Evolutionary conservation across 2,797 vertebrate species (phyloP).

Genomic region (Spinus pinus): DNA sequence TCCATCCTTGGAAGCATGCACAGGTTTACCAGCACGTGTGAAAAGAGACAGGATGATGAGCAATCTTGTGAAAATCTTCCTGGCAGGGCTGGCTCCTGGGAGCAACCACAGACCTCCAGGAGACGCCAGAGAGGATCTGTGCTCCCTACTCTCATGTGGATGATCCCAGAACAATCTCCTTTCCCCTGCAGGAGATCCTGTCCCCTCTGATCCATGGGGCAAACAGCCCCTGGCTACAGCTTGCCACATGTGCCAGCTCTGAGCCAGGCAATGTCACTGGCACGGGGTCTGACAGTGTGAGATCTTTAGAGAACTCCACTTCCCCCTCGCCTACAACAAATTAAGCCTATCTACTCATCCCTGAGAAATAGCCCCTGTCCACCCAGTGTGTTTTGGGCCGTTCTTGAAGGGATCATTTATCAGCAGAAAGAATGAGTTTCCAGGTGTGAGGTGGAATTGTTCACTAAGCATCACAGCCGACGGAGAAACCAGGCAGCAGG

Average conservation of each 20-base stretch:
- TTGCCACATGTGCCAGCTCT: not conserved
- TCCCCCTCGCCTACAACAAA: fast-evolving
- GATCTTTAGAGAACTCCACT: not conserved
- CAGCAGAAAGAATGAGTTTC: not conserved
- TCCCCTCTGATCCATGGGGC: fast-evolving
- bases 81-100: not conserved
- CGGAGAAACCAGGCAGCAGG: not conserved
- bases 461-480: not conserved
- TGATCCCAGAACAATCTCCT: not conserved
- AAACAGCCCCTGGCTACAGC: not conserved
- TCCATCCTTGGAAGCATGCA: not conserved
- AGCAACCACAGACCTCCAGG: fast-evolving
- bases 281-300: fast-evolving
- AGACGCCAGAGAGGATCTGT: not conserved
- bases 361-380: not conserved
- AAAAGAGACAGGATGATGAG: not conserved
- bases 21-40: not conserved
- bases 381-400: fast-evolving
- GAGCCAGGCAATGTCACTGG: fast-evolving
- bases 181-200: not conserved
- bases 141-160: not conserved
- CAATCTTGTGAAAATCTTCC: not conserved
- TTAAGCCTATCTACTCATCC: not conserved
- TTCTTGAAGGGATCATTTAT: not conserved
- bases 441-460: not conserved